Conservation (phyloP, 2,888 invertebrate species). For the Furcula furcula region DNA sequence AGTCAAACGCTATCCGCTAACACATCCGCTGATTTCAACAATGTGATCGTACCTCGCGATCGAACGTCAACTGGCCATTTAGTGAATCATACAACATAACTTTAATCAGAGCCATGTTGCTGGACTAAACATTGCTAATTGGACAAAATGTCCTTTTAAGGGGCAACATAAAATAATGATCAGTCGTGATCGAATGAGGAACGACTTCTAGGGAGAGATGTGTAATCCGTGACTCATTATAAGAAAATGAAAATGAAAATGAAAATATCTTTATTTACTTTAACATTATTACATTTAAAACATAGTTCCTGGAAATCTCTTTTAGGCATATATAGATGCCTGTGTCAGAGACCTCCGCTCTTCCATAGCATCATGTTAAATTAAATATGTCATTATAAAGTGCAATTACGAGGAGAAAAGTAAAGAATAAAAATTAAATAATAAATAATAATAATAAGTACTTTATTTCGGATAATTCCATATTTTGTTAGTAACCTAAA, state of each 20-base stretch:
- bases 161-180: slow-evolving; percentile 42
- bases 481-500: no score
- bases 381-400: no score
- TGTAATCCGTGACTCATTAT: slow-evolving; percentile 27
- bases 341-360: no score
- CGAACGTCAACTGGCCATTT: slow-evolving; percentile 19
- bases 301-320: no score
- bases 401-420: no score
- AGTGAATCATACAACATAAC: slow-evolving; percentile 44
- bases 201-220: slow-evolving; percentile 32
- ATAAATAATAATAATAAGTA: no score
- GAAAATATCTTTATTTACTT: no score
- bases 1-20: neutral
- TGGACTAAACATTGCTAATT: slow-evolving; percentile 51
- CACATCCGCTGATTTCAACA: slow-evolving; percentile 23
- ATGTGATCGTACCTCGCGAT: slow-evolving; percentile 5
- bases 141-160: slow-evolving; percentile 61
- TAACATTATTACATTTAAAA: no score
- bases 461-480: no score
- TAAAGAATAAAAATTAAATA: no score
- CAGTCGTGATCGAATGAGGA: slow-evolving; percentile 24
- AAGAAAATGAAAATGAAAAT: neutral
- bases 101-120: slow-evolving; percentile 35
- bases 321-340: no score
- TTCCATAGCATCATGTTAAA: no score